Conservation (phyloP, 1,140 invertebrate species). For the Notospermus geniculatus region DNA sequence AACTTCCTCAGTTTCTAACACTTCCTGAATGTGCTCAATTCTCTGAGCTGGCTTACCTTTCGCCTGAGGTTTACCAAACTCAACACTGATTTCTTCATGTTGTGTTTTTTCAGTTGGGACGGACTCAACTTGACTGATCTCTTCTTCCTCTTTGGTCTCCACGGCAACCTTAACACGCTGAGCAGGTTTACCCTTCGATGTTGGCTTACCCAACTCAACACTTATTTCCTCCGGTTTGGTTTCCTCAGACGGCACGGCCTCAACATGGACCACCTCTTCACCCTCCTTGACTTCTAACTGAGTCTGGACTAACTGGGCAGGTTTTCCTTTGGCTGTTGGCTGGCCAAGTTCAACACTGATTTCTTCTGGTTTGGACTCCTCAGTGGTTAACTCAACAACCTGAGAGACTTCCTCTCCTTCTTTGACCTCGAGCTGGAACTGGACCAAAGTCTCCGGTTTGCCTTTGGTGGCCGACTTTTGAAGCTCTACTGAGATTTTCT, state of each 20-base stretch:
- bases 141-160: constrained; percentile 15
- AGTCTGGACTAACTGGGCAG: too few species aligned
- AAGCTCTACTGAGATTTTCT: not conserved
- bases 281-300: not conserved
- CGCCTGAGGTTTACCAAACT: constrained; percentile 7
- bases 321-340: too few species aligned
- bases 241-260: constrained; percentile 13
- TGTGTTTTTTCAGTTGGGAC: constrained; percentile 2
- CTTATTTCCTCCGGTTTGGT: constrained; percentile 23
- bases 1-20: not conserved
- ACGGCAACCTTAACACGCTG: not conserved
- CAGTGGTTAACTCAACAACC: constrained; percentile 6
- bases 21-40: not conserved
- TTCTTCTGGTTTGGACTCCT: constrained; percentile 6
- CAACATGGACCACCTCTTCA: constrained; percentile 18
- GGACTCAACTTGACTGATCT: constrained; percentile 10
- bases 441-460: not conserved
- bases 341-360: too few species aligned
- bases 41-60: not conserved
- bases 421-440: constrained; percentile 15
- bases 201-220: constrained; percentile 23
- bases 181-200: constrained; percentile 1
- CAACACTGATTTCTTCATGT: constrained; percentile 23
- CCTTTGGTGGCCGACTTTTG: constrained; percentile 1
- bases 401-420: constrained; percentile 6